Percentiles rank a stretch among this genome's conserved stretches.
These are phyloP conservation scores for Microctonus aethiopoides DNA, from an alignment of 2,888 invertebrate genomes.

Conservation along the genomic window DNA sequence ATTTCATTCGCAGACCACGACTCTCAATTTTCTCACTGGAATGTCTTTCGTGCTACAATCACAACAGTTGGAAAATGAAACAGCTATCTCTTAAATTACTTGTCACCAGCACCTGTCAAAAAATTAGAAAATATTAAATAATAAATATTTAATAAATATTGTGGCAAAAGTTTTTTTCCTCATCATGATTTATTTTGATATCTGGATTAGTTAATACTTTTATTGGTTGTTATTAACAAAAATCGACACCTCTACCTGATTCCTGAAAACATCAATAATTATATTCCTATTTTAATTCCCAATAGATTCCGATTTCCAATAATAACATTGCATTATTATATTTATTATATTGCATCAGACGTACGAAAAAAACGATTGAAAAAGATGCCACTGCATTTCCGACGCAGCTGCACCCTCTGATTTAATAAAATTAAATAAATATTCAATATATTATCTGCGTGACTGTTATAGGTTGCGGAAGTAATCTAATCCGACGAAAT, in stretches of 20 bases:
- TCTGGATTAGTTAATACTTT: neutral
- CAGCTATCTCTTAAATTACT: neutral
- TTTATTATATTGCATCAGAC: neutral
- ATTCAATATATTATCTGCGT: neutral
- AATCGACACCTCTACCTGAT: neutral
- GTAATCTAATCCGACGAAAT: neutral
- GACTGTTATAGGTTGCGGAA: neutral
- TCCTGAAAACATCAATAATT: neutral
- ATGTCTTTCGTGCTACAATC: neutral
- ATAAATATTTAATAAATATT: neutral
- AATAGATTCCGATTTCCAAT: neutral
- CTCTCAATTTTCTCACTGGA: slow-evolving; percentile 11
- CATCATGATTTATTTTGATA: neutral
- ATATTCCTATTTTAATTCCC: neutral
- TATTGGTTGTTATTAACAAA: neutral
- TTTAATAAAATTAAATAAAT: neutral
- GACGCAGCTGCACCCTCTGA: neutral
- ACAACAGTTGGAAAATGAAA: neutral
- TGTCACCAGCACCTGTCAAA: neutral
- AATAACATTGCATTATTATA: neutral
- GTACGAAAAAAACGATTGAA: neutral
- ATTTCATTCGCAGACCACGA: slow-evolving; percentile 9
- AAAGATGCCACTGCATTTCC: neutral
- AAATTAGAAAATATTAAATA: no score
- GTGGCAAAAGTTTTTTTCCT: neutral